A percentile compares a stretch with the other conserved stretches of the same genome.
Evolutionary conservation across 2,888 invertebrate species (phyloP).

Genomic region (Blastobasis lacticolella): DNA sequence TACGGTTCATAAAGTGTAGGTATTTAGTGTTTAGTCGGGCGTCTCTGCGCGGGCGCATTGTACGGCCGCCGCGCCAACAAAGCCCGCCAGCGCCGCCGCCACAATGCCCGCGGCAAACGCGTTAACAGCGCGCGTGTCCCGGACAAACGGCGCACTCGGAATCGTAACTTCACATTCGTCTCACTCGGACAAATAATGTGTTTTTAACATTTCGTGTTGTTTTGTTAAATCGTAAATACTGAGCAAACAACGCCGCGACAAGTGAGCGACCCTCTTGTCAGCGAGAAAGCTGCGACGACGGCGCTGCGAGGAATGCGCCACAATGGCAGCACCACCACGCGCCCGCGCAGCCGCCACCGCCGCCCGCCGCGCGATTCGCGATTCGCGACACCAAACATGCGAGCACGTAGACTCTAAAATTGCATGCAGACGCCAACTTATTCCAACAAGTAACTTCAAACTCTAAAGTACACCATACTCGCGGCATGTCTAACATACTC

Average conservation of each 20-base stretch:
- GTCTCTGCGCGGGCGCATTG: constrained; percentile 1
- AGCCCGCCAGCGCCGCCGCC: constrained; percentile 36
- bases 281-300: constrained; percentile 39
- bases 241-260: constrained; percentile 47
- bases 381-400: no score
- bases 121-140: constrained; percentile 62
- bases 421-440: no score
- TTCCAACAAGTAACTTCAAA: no score
- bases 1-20: constrained; percentile 40
- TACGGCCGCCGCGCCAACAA: constrained; percentile 18
- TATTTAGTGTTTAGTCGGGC: constrained; percentile 1
- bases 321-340: no score
- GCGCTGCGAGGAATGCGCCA: constrained; percentile 9
- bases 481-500: constrained; percentile 31
- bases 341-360: no score
- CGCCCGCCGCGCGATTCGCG: no score
- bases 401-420: no score
- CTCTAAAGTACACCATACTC: not conserved
- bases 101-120: constrained; percentile 62
- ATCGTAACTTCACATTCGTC: constrained; percentile 70
- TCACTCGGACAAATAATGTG: constrained; percentile 71
- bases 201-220: constrained; percentile 74
- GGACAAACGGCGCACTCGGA: constrained; percentile 59
- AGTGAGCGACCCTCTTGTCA: constrained; percentile 39
- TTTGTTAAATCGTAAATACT: constrained; percentile 74